Percentiles rank a stretch among this genome's conserved stretches.
phyloP scores from a whole-genome alignment of 2,113 vertebrate genomes.

The Platysteira castanea region DNA sequence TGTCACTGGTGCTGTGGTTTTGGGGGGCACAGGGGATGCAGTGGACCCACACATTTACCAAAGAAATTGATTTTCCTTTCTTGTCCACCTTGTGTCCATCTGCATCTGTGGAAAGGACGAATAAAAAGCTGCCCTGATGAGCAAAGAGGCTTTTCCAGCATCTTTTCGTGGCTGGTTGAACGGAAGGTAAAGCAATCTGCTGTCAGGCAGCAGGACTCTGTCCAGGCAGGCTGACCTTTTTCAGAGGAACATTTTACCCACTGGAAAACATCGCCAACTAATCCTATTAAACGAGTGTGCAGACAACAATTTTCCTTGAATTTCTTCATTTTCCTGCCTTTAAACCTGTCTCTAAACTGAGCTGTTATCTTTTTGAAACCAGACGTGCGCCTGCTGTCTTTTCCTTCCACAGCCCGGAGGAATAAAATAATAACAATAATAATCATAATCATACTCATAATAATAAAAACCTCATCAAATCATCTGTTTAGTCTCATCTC shows the following conservation, averaged over 20 bases:
- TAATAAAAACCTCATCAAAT: background rate
- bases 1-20: background rate
- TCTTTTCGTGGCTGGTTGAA: background rate
- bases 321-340: background rate
- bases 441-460: background rate
- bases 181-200: background rate
- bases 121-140: background rate
- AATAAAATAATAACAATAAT: constrained; percentile 10
- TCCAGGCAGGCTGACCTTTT: constrained; percentile 36
- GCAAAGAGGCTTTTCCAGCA: background rate
- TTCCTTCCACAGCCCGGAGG: background rate
- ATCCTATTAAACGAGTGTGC: background rate
- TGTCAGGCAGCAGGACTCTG: background rate
- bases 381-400: background rate
- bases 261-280: constrained; percentile 29
- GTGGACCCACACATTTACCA: background rate
- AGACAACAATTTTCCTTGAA: constrained; percentile 21
- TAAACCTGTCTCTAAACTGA: background rate
- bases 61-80: background rate
- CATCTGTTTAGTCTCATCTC: constrained; percentile 64
- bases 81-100: background rate
- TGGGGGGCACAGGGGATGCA: background rate
- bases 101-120: background rate
- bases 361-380: background rate
- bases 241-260: constrained; percentile 32